Percentiles rank a stretch among this genome's conserved stretches.
phyloP scores from a whole-genome alignment of 2,113 vertebrate species.

The Oreochromis aureus region DNA sequence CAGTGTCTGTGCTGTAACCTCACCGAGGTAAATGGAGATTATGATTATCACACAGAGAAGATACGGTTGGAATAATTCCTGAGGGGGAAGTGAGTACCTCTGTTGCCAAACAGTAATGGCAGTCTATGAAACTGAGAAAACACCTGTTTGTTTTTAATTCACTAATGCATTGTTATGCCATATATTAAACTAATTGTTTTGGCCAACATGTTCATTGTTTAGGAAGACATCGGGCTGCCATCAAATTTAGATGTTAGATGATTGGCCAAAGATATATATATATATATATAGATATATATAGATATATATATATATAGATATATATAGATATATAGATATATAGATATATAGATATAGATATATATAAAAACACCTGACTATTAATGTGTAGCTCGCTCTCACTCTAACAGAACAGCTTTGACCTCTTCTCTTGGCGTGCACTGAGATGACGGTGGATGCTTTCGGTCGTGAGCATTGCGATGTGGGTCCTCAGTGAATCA shows the following conservation, averaged over 20 bases:
- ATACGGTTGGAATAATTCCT: not conserved
- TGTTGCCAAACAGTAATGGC: not conserved
- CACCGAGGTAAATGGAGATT: conserved; percentile 22
- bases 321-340: too few relatives aligned
- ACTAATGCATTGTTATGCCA: not conserved
- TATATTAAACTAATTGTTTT: not conserved
- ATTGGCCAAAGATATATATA: not conserved
- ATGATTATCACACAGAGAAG: conserved; percentile 28
- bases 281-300: not conserved
- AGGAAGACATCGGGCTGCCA: not conserved
- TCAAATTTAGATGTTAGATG: not conserved
- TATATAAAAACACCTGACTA: not conserved
- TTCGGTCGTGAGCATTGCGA: not conserved
- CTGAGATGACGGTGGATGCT: not conserved
- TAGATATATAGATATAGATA: too few relatives aligned
- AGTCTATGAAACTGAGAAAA: not conserved
- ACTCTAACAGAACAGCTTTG: not conserved
- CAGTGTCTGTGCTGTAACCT: conserved; percentile 27
- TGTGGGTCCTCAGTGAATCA: not conserved
- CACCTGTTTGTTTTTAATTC: not conserved
- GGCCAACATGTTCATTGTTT: not conserved
- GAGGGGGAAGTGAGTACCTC: not conserved
- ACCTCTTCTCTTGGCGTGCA: not conserved
- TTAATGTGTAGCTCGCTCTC: not conserved
- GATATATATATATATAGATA: accelerated